These are phyloP conservation scores for Clarias laeviceps DNA, from an alignment of 2,797 vertebrate species.

Conservation along the genomic window DNA sequence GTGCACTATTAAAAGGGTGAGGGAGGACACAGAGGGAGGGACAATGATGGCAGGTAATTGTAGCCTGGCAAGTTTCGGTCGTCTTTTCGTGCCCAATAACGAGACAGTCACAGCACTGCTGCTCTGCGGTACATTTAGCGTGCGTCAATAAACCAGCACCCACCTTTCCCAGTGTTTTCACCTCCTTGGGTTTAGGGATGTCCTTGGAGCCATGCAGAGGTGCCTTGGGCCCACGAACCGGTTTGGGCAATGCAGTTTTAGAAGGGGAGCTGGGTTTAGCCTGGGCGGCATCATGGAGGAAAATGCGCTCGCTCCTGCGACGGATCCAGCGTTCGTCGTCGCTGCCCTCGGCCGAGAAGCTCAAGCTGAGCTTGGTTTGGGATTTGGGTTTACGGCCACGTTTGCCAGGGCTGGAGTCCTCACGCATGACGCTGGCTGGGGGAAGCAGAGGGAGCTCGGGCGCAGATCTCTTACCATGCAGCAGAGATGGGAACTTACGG, in stretches of 20 bases:
- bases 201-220: constrained; percentile 78
- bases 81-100: constrained; percentile 74
- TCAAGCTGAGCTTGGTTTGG: constrained; percentile 81
- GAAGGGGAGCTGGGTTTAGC: constrained; percentile 69
- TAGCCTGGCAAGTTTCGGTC: constrained; percentile 67
- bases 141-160: constrained; percentile 51
- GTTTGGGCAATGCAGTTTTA: constrained; percentile 72
- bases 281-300: constrained; percentile 85
- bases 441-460: constrained; percentile 79
- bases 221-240: constrained; percentile 76
- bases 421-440: constrained; percentile 68
- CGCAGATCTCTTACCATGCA: constrained; percentile 82
- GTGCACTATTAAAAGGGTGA: constrained; percentile 40
- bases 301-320: constrained; percentile 93
- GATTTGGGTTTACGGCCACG: constrained; percentile 83
- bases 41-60: constrained; percentile 48
- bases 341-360: constrained; percentile 81
- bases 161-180: constrained; percentile 88
- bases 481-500: constrained; percentile 81
- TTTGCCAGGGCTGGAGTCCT: constrained; percentile 76
- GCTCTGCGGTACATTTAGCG: constrained; percentile 42
- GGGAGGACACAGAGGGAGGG: constrained; percentile 30
- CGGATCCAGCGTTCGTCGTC: constrained; percentile 93
- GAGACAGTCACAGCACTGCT: constrained; percentile 71
- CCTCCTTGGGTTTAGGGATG: constrained; percentile 76